Base-by-base conservation (phyloP, 2,888 invertebrate genomes). In the Netelia inedita region DNA sequence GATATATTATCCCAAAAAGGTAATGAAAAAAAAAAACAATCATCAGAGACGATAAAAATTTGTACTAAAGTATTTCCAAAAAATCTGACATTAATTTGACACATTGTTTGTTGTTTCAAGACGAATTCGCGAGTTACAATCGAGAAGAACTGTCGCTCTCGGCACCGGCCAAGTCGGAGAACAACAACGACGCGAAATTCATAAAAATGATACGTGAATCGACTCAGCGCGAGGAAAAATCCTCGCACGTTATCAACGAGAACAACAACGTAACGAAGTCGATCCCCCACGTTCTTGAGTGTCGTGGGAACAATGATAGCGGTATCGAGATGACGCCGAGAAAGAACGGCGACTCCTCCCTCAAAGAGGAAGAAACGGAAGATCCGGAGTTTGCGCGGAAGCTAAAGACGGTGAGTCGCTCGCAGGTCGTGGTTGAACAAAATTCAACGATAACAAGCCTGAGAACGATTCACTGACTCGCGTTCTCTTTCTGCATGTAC, bases 391-490 rank as follows among this genome's bases (percentile, higher is more conserved):
- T 94, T 66, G 87, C 93, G 87, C 91, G 90, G 71, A 92, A 92
- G 82, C 91, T 94, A 90, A 94, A 94, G 88, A 94, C 94, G 95
- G 95, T 95, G 93, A 94, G 94, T 94, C 89, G 91, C 73, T 88
- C 89, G 85, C 93, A 91, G 35, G 86, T 71, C 59, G 43, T 83
- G 35, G 65, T 85, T 35, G 84, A 87, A n/a, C 28, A 82, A 57
- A 85, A 35, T 76, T 71, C 85, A 46, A 71, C 84, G 75, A 75
- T 71, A 61, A 84, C 83, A 65, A 75, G 74, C 82, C 85, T 75
- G 79, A 75, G 79, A 82, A 85, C 82, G 79, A 85, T 79, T 74
- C 79, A 75, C 55, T 79, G 79, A 82, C 66, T 65, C 63, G 71
- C 79, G 72, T 76, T 79, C 35, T 79, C 35, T 57, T 35, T 35